Percentiles rank a stretch among this genome's conserved stretches.
phyloP scores from a whole-genome alignment of 2,888 invertebrate genomes.

The Hedya salicella region DNA sequence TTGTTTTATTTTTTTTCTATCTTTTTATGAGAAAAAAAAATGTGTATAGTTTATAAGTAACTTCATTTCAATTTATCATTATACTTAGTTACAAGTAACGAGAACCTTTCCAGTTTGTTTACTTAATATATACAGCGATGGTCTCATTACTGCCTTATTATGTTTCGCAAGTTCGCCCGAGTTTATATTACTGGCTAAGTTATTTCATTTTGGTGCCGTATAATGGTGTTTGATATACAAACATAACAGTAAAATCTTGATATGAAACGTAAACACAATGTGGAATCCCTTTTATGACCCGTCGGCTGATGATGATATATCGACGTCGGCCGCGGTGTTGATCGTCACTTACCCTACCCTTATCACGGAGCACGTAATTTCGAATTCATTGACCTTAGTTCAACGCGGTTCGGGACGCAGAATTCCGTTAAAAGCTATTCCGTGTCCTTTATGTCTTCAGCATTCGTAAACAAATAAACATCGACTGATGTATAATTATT shows the following conservation, averaged over 20 bases:
- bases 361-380: constrained; percentile 80
- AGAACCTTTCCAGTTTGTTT: constrained; percentile 3
- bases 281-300: constrained; percentile 75
- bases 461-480: background rate
- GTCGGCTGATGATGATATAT: constrained; percentile 84
- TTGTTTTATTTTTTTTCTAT: no score
- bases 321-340: constrained; percentile 80
- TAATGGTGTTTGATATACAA: constrained; percentile 41
- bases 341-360: constrained; percentile 84
- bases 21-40: background rate
- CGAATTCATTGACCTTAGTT: constrained; percentile 80
- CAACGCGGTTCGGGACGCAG: constrained; percentile 54
- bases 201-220: constrained; percentile 41
- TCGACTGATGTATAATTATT: constrained; percentile 44
- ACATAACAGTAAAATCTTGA: constrained; percentile 43
- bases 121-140: constrained; percentile 32
- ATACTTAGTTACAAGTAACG: background rate
- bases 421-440: constrained; percentile 62
- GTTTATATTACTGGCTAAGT: constrained; percentile 39
- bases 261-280: constrained; percentile 69
- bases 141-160: constrained; percentile 31
- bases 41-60: no score
- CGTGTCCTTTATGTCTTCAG: constrained; percentile 23
- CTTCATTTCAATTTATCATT: background rate
- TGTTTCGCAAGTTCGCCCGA: constrained; percentile 33